Conservation (phyloP, 2,888 invertebrate species). For the Papilio elwesi region DNA sequence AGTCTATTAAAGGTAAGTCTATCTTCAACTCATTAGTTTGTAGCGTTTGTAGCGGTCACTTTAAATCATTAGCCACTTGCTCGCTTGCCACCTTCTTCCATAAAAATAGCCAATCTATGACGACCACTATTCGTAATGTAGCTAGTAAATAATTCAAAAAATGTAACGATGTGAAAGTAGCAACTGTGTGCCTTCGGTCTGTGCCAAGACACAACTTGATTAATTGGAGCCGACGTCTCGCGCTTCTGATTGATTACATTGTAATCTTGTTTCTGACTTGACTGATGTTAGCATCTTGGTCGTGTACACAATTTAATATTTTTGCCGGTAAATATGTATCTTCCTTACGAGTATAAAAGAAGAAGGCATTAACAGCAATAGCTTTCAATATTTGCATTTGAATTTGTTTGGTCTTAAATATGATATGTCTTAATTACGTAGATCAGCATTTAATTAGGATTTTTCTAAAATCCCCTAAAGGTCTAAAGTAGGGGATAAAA, state of each 20-base stretch:
- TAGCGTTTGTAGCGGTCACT: too few species aligned
- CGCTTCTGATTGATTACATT: slow-evolving; percentile 76
- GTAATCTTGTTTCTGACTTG: slow-evolving; percentile 81
- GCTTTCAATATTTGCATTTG: too few species aligned
- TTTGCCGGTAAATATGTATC: slow-evolving; percentile 3
- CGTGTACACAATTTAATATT: slow-evolving; percentile 7
- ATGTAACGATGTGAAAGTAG: slow-evolving; percentile 33
- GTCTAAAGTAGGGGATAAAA: too few species aligned
- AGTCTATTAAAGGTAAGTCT: too few species aligned
- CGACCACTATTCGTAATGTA: background rate
- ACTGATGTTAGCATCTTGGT: slow-evolving; percentile 60
- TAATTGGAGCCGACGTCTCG: slow-evolving; percentile 70
- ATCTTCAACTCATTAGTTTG: too few species aligned
- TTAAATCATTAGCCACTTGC: too few species aligned
- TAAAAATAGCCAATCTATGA: background rate
- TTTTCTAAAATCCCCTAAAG: too few species aligned
- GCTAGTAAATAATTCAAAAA: slow-evolving; percentile 3
- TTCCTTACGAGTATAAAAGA: background rate
- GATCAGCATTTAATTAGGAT: too few species aligned
- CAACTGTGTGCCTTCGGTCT: slow-evolving; percentile 53
- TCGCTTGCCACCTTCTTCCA: too few species aligned
- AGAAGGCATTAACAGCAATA: too few species aligned
- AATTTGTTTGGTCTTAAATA: too few species aligned
- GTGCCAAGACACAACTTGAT: slow-evolving; percentile 68
- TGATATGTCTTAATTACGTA: too few species aligned